phyloP scores from a whole-genome alignment of 2,797 vertebrate species.

The Erpetoichthys calabaricus region DNA sequence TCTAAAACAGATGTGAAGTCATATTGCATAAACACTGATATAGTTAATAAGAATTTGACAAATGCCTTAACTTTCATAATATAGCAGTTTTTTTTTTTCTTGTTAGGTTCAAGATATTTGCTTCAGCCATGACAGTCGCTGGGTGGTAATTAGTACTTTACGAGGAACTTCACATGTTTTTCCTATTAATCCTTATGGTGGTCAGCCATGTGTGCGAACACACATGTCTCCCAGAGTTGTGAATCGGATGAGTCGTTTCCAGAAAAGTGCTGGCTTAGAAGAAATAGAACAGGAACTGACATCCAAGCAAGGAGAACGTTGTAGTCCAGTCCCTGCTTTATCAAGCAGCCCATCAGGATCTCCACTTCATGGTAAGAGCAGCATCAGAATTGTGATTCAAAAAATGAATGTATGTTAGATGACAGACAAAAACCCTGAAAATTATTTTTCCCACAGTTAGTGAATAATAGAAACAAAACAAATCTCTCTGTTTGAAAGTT shows the following conservation, averaged over 20 bases:
- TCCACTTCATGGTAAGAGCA: conserved; percentile 72
- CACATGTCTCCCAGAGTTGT: conserved; percentile 92
- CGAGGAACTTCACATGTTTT: conserved; percentile 92
- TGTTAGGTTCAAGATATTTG: conserved; percentile 90
- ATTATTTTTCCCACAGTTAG: too few species aligned
- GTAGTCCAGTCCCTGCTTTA: conserved; percentile 81
- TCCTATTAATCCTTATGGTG: conserved; percentile 86
- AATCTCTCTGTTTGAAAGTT: too few species aligned
- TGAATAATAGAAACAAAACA: too few species aligned
- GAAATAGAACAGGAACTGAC: conserved; percentile 93
- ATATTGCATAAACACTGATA: too few species aligned
- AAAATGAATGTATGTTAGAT: too few species aligned
- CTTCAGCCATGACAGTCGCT: conserved; percentile 93
- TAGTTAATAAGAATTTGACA: too few species aligned
- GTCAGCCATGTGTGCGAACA: conserved; percentile 82
- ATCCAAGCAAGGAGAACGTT: conserved; percentile 70
- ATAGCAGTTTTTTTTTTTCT: not conserved
- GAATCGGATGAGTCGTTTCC: conserved; percentile 94
- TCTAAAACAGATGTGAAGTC: too few species aligned
- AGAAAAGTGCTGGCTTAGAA: conserved; percentile 92
- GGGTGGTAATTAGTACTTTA: conserved; percentile 91
- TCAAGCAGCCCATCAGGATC: conserved; percentile 91
- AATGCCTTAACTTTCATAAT: too few species aligned
- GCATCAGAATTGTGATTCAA: too few species aligned
- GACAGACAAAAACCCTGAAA: too few species aligned